phyloP scores from a whole-genome alignment of 2,113 vertebrate species.

The Xiphias gladius region DNA sequence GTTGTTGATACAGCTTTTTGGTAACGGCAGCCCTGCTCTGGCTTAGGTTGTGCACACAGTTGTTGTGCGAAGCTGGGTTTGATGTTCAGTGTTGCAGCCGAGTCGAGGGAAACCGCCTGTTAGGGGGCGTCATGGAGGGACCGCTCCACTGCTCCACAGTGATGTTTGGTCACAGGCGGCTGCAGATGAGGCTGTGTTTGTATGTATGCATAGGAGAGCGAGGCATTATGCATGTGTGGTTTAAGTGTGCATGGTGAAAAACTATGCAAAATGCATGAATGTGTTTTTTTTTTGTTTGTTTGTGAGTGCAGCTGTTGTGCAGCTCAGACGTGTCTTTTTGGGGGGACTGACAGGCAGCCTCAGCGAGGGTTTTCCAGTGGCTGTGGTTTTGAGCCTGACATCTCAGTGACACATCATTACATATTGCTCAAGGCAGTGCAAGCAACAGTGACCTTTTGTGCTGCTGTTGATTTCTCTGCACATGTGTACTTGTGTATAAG shows the following conservation, averaged over 20 bases:
- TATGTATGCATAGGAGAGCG: neutral
- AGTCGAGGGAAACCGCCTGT: slow-evolving; percentile 42
- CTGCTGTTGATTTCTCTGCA: slow-evolving; percentile 36
- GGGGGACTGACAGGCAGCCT: slow-evolving; percentile 27
- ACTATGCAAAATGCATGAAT: neutral
- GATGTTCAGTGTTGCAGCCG: slow-evolving; percentile 47
- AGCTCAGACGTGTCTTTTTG: neutral
- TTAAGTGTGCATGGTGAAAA: slow-evolving; percentile 2
- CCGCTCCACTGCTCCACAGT: neutral
- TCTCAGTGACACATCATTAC: slow-evolving; percentile 77
- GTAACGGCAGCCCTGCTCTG: slow-evolving; percentile 1
- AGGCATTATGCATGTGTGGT: slow-evolving; percentile 9
- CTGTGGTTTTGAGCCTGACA: slow-evolving; percentile 68
- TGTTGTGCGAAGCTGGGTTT: slow-evolving; percentile 6
- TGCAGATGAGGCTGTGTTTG: slow-evolving; percentile 41
- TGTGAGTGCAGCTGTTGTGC: slow-evolving; percentile 29
- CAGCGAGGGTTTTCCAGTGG: slow-evolving; percentile 52
- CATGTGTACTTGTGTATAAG: slow-evolving; percentile 23
- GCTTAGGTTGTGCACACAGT: slow-evolving; percentile 33
- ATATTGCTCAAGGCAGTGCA: slow-evolving; percentile 65
- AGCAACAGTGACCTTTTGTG: slow-evolving; percentile 75
- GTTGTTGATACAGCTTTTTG: slow-evolving; percentile 72
- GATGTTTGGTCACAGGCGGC: slow-evolving; percentile 49
- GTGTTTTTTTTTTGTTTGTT: slow-evolving; percentile 6
- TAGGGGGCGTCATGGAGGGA: slow-evolving; percentile 33